Evolutionary conservation across 2,888 invertebrate species (phyloP).

Genomic region (Drosophila demipolita): DNA sequence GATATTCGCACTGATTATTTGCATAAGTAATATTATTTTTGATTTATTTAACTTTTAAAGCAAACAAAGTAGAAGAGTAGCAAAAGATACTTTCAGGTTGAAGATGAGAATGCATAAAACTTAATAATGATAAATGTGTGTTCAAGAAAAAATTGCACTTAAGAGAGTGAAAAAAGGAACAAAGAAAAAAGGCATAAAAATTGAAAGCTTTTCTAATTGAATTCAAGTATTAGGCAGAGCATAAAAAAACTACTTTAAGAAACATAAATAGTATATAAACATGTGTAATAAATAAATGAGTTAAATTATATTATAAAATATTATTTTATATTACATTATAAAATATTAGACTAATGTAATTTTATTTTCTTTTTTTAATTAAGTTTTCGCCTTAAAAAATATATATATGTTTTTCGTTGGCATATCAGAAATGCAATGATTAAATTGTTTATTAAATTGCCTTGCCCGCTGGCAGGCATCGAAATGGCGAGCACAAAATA

Average conservation of each 20-base stretch:
- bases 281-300: neutral
- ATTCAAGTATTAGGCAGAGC: neutral
- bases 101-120: slow-evolving; percentile 10
- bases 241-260: neutral
- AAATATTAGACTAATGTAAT: no score
- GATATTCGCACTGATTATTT: neutral
- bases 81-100: neutral
- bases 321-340: no score
- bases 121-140: slow-evolving; percentile 58
- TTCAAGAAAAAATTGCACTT: slow-evolving; percentile 33
- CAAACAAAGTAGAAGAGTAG: slow-evolving; percentile 13
- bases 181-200: neutral
- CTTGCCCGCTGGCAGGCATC: slow-evolving; percentile 1
- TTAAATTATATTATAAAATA: no score
- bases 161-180: neutral
- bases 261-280: neutral
- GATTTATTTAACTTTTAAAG: slow-evolving; percentile 59
- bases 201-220: neutral
- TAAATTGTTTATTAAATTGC: slow-evolving; percentile 45
- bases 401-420: neutral
- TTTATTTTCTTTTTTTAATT: neutral
- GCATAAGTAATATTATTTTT: slow-evolving; percentile 26
- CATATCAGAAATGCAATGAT: slow-evolving; percentile 13
- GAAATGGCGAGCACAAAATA: slow-evolving; percentile 19
- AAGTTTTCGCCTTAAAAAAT: neutral